Base-by-base conservation (phyloP, 1,140 invertebrate species). In the Microvelia longipes region DNA sequence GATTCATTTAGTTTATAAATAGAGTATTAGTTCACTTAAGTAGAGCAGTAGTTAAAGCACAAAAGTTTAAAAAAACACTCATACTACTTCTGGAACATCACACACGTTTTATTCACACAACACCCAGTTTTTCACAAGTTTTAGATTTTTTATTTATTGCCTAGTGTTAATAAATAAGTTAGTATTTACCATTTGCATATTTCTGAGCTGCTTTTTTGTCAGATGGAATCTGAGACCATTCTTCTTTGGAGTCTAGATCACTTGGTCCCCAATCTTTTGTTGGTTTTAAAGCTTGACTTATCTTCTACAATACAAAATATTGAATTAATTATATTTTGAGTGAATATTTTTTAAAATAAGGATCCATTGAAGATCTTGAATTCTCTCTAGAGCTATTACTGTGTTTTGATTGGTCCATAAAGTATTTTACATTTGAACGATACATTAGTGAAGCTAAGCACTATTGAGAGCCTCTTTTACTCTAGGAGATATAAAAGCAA, bases 201-300 rank as follows among this genome's bases (percentile, higher is more conserved):
- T 71, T 71, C 61, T 63, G 29, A 28, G 67, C 30, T 29, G 65
- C 25, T 19, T 71, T 68, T 24, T 29, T 68, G 19, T 64, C n/a
- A 30, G 66, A 29, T 15, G 26, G 29, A 15, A 72, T n/a, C 29
- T 73, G 71, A 1, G 28, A 2, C 74, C 74, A 75, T 66, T 71
- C 68, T 26, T 74, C 71, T 67, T 73, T 74, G 15, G 68, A 67
- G 29, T 69, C 70, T 0, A 72, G 73, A 25, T 80, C 78, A 25
- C 76, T 74, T 0, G 80, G 80, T 19, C 80, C 80, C 80, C 80
- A 81, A 28, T 78, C 75, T 0, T 71, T 71, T 1, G 76, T 76
- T 25, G 80, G 76, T 28, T 70, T 71, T 27, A 76, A 63, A 24
- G 80, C 71, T 50, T 75, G 70, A 19, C 66, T 68, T 24, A 80